These are phyloP conservation scores for Drosophila kambysellisi DNA, from an alignment of 2,888 invertebrate species.

Conservation along the genomic window DNA sequence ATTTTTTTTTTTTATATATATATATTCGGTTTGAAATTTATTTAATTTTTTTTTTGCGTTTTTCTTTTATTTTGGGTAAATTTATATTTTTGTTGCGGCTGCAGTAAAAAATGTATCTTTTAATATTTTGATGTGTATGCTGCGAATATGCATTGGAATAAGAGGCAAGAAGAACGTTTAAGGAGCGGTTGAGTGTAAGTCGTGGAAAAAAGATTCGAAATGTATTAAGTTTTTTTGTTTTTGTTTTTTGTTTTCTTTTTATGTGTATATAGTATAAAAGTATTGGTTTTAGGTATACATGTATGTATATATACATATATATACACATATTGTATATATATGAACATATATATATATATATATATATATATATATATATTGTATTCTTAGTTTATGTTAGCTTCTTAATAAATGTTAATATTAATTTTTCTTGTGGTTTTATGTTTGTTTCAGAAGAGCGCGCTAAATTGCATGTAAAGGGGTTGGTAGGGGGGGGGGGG, in stretches of 20 bases:
- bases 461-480: conserved; percentile 54
- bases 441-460: conserved; percentile 56
- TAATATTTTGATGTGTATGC: conserved; percentile 54
- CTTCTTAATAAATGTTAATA: conserved; percentile 44
- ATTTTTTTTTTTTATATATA: background rate
- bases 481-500: background rate
- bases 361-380: conserved; percentile 34
- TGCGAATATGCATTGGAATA: conserved; percentile 39
- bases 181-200: conserved; percentile 42
- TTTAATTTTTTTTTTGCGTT: conserved; percentile 13
- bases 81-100: conserved; percentile 43
- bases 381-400: conserved; percentile 67
- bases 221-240: conserved; percentile 18
- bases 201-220: conserved; percentile 49
- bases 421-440: conserved; percentile 40
- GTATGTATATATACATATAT: conserved; percentile 1
- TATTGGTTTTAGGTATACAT: conserved; percentile 51
- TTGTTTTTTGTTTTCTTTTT: conserved; percentile 28
- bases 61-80: conserved; percentile 27
- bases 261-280: conserved; percentile 76
- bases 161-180: conserved; percentile 39
- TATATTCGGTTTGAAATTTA: conserved; percentile 14
- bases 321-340: background rate
- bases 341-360: background rate
- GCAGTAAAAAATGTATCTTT: conserved; percentile 73